Base-by-base conservation (phyloP, 2,113 vertebrate species). In the Talpa occidentalis region DNA sequence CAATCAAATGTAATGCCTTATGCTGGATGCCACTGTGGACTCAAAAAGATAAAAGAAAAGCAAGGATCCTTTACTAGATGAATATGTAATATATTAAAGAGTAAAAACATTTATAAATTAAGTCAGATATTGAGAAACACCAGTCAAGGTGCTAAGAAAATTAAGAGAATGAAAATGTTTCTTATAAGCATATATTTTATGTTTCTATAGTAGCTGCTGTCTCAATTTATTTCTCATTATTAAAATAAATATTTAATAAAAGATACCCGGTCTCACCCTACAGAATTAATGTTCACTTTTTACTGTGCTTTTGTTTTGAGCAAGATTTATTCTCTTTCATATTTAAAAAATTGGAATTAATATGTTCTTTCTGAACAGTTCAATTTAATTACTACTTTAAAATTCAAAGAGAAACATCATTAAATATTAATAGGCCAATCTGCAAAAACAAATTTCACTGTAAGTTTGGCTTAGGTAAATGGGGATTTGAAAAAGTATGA, bases 301-400 rank as follows among this genome's bases (percentile, higher is more conserved):
- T 94, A 91, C 85, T 78, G 32, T 85, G 70, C 28, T 88, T 95
- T 95, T 85, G 91, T 94, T 95, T 89, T 95, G 88, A 94, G 59
- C 69, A 95, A 96, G 96, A 97, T 94, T 88, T 94, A 94, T 93
- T 91, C 52, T 88, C 69, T 52, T 94, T 94, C 89, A 73, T 89
- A 92, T 91, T 94, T 79, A 60, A 86, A 95, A 96, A 93, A 95
- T 83, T 90, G 22, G 95, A 91, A 96, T 96, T 96, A 95, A 96
- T 95, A 94, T 16, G 52, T n/a, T 93, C 84, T 93, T 97, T 96
- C 81, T 77, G 85, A 96, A 91, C 47, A 96, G 92, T 95, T 96
- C 93, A 54, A 95, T 96, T 97, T 97, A 97, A 96, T 96, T 97
- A 97, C 96, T 96, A 97, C 92, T 97, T 97, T 97, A 96, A 96